Base-by-base conservation (phyloP, 2,888 invertebrate species). In the Philereme transversata region DNA sequence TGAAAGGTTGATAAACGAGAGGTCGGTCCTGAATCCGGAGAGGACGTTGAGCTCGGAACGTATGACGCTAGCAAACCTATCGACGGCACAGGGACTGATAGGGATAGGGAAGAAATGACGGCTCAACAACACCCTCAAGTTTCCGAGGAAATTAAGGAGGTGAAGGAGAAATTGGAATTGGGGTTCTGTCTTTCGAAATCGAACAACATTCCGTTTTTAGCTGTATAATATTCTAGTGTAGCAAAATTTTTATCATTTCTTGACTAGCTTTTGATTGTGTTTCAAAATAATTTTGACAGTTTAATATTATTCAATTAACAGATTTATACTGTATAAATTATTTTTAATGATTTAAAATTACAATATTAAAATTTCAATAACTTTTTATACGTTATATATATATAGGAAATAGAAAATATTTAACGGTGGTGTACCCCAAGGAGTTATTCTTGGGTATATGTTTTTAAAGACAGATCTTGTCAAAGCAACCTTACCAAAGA, bases 31-130 rank as follows among this genome's bases (percentile, higher is more conserved):
- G 9, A 75, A 66, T 34, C 78, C 71, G 22, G 84, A 79, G 8
- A 74, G 84, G 55, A 79, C 64, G 10, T 53, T 83, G 4, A 81
- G 73, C 41, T 77, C 74, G 0, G 92, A 92, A 10, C 76, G 92
- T 65, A 77, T 91, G 50, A 80, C 88, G 0, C 69, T 92, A 5
- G 88, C 92, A 0, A 86, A 75, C 0, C 71, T 92, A 22, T 84
- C 91, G 0, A 77, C 84, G 0, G 86, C 89, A n/a, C 92, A 92
- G 60, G 88, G 91, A 0, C 65, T 92, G 34, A 83, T 90, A 6
- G 81, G 87, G 0, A 87, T 90, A 4, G 88, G 87, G 74, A 93
- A 93, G 79, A 93, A 93, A 93, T 93, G 92, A 93, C 92, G 92
- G 61, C 83, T 86, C 75, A 85, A 75, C 57, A 87, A 83, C 67